A percentile compares a stretch with the other conserved stretches of the same genome.
Conservation (phyloP, 2,113 vertebrate species). For the Colistium nudipinnis region DNA sequence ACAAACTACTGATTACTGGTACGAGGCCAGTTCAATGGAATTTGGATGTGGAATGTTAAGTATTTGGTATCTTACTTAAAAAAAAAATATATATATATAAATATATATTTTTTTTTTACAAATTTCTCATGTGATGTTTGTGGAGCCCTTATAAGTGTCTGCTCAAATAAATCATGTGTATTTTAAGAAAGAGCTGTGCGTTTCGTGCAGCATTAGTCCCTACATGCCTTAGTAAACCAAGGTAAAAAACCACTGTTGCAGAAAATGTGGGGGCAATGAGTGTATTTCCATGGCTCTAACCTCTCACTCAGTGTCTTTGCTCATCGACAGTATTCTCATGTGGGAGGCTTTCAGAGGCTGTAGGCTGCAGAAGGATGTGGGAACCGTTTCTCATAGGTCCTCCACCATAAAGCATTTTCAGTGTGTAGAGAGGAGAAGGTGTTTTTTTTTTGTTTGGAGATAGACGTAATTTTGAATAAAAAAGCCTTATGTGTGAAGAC, state of each 20-base stretch:
- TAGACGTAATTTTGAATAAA: no score
- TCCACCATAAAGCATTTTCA: slow-evolving; percentile 19
- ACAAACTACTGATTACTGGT: not conserved
- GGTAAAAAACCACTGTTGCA: not conserved
- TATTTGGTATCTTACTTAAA: no score
- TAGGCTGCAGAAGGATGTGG: slow-evolving; percentile 24
- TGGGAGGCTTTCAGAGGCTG: slow-evolving; percentile 46
- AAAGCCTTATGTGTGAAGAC: no score
- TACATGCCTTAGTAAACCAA: not conserved
- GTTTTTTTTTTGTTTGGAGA: no score
- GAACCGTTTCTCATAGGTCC: slow-evolving; percentile 5
- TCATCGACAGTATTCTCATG: slow-evolving; percentile 41
- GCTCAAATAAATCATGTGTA: not conserved
- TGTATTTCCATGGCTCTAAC: slow-evolving; percentile 44
- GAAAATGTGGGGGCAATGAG: slow-evolving; percentile 26
- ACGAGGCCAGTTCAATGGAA: not conserved
- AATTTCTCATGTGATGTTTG: not conserved
- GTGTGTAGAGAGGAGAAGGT: not conserved
- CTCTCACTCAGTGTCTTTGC: slow-evolving; percentile 9
- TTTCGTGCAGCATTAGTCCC: not conserved
- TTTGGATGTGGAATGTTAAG: no score
- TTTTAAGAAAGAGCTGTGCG: not conserved
- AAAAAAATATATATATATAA: no score
- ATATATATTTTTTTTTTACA: no score
- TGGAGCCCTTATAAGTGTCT: not conserved